Evolutionary conservation across 2,888 invertebrate genomes (phyloP), one percentile per base, ranked within the genome.

Genomic region (Eupithecia dodoneata): DNA sequence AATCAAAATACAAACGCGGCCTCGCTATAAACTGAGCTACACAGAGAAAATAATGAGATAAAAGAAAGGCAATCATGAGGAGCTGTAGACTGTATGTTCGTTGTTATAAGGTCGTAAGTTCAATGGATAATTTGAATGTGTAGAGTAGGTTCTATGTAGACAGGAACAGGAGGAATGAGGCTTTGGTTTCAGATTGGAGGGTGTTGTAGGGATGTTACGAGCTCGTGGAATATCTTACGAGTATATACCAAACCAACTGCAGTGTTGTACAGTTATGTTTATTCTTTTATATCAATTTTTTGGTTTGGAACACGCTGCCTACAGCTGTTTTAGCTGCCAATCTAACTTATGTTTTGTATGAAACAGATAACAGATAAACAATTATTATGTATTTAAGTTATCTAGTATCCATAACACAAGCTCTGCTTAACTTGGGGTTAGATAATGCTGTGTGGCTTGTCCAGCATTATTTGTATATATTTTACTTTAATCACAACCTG

Each of bases 121-220:
- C 3, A n/a, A 18, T 73, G 5, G 65, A 7, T n/a, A 0, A 55
- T 65, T 52, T 13, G 30, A 44, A 44, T 73, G 73, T 63, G 71
- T n/a, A 9, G 55, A 55, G 18, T 9, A 55, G 9, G 55, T 55
- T 18, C 7, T 15, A 18, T 7, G 55, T 55, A 55, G 55, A 55
- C 55, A 66, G 66, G 47, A 73, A 71, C 73, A 41, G 15, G 52
- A 52, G 15, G 69, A 65, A 45, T 73, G 69, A n/a, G 72, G 69
- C 70, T 69, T 72, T 72, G 72, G 75, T 63, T 75, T 75, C 4
- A 41, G 18, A 18, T n/a, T 2, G 7, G 9, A 18, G 55, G n/a
- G n/a, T 9, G 7, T 15, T 7, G 15, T 4, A n/a, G 15, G 5
- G 18, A 7, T 18, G 18, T 7, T n/a, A 2, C 18, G 30, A 30